Evolutionary conservation across 2,113 vertebrate species (phyloP).

Genomic region (Pedionomus torquatus): DNA sequence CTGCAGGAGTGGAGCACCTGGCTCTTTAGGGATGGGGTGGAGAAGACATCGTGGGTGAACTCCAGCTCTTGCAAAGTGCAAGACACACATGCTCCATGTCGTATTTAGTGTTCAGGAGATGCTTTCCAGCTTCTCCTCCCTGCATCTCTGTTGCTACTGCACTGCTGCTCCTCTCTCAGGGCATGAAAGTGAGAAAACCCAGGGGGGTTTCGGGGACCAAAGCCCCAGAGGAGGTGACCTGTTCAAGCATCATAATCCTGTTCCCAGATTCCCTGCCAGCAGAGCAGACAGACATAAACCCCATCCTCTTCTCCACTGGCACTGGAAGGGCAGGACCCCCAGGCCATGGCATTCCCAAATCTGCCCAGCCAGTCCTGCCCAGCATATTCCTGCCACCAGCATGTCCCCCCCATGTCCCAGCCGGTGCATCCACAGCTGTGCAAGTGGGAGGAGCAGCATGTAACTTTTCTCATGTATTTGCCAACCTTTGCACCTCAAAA

Average conservation of each 20-base stretch:
- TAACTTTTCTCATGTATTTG: not conserved
- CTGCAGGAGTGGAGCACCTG: not conserved
- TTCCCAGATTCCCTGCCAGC: not conserved
- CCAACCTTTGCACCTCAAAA: not conserved
- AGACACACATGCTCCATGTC: fast-evolving
- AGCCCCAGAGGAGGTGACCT: not conserved
- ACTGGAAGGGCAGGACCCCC: fast-evolving
- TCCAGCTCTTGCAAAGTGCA: not conserved
- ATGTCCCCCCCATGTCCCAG: fast-evolving
- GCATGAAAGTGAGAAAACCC: not conserved
- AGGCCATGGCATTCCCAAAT: not conserved
- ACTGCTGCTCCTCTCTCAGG: not conserved
- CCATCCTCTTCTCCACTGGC: not conserved
- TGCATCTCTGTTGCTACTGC: fast-evolving
- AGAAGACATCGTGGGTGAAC: fast-evolving
- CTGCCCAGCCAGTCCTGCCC: not conserved
- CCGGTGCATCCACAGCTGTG: fast-evolving
- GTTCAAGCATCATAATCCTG: not conserved
- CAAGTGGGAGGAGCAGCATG: not conserved
- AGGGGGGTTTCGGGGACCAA: not conserved
- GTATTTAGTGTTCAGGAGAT: not conserved
- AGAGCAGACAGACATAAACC: not conserved
- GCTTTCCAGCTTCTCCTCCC: not conserved
- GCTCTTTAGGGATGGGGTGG: not conserved
- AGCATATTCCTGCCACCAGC: fast-evolving